Evolutionary conservation across 2,113 vertebrate species (phyloP).

Genomic region (Dromas ardeola): DNA sequence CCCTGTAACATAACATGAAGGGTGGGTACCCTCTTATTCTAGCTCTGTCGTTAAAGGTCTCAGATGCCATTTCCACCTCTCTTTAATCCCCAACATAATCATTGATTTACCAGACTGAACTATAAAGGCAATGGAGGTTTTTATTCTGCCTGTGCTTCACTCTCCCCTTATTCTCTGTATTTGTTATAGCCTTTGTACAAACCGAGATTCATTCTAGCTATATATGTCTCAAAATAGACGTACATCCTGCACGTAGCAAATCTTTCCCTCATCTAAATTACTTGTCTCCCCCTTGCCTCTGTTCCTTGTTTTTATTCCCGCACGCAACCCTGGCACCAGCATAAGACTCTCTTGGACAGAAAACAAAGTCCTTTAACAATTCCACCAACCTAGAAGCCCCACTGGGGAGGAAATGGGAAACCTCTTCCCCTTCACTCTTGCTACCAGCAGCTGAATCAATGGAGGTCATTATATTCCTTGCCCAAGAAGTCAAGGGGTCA

Average conservation of each 20-base stretch:
- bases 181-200: background rate
- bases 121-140: background rate
- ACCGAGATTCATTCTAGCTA: background rate
- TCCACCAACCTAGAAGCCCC: slow-evolving; percentile 9
- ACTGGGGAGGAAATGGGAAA: slow-evolving; percentile 46
- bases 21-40: background rate
- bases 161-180: background rate
- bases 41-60: background rate
- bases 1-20: background rate
- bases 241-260: background rate
- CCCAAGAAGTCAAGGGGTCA: slow-evolving; percentile 61
- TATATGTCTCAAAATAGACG: background rate
- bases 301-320: slow-evolving; percentile 1
- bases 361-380: slow-evolving; percentile 57
- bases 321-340: background rate
- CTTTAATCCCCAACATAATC: background rate
- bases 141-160: background rate
- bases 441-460: slow-evolving; percentile 60
- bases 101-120: background rate
- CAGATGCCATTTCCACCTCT: background rate
- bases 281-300: background rate
- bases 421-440: slow-evolving; percentile 36
- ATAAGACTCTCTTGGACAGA: background rate
- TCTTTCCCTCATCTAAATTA: background rate
- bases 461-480: slow-evolving; percentile 55